Percentiles rank a stretch among this genome's conserved stretches.
Conservation (phyloP, 2,797 vertebrate genomes). For the Dicrostonyx torquatus region DNA sequence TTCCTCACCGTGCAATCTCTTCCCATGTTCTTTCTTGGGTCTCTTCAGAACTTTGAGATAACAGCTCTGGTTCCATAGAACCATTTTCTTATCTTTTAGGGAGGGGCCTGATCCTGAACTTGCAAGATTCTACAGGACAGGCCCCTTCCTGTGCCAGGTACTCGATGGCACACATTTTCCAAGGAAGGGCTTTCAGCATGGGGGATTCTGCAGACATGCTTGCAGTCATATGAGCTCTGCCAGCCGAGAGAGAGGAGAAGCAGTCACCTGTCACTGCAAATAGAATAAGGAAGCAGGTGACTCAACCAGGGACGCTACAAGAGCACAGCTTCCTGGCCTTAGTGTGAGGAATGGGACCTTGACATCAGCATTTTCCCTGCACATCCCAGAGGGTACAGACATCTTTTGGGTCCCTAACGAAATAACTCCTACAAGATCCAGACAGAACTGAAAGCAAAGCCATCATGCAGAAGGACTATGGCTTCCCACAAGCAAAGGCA, state of each 20-base stretch:
- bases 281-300: neutral
- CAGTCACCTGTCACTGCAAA: constrained; percentile 15
- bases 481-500: neutral
- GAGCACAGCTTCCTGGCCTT: neutral
- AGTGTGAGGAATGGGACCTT: neutral
- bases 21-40: neutral
- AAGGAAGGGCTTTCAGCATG: constrained; percentile 43
- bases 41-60: neutral
- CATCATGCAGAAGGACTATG: neutral
- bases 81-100: neutral
- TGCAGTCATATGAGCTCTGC: constrained; percentile 19
- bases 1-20: neutral
- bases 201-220: constrained; percentile 47
- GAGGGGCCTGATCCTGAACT: constrained; percentile 10
- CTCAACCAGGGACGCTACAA: neutral
- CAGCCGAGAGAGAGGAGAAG: constrained; percentile 24
- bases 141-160: neutral
- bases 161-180: neutral
- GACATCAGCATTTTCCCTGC: neutral
- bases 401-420: neutral
- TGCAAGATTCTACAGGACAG: neutral
- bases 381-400: neutral
- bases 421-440: too few species aligned
- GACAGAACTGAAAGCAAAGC: neutral
- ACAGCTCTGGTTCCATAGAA: neutral